Conservation (phyloP, 1,140 invertebrate species). For the Charaxes varanes region DNA sequence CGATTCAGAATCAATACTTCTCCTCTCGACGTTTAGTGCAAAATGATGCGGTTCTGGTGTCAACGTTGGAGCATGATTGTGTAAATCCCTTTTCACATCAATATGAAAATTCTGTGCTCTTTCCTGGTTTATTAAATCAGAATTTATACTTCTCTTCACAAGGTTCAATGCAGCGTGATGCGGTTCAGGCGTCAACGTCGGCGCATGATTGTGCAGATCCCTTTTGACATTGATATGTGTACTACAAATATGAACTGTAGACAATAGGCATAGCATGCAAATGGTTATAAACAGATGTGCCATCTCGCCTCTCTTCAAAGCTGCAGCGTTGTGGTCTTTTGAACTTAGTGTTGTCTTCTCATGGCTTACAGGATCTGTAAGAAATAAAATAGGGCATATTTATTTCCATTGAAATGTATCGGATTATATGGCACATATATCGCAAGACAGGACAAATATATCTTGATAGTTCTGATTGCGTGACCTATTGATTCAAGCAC, state of each 20-base stretch:
- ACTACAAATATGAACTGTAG: conserved; percentile 83
- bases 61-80: no score
- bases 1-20: no score
- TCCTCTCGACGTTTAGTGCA: no score
- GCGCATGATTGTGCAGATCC: conserved; percentile 34
- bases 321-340: conserved; percentile 12
- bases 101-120: no score
- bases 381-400: no score
- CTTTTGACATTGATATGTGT: conserved; percentile 69
- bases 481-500: no score
- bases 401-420: no score
- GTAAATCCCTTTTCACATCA: no score
- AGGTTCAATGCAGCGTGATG: conserved; percentile 30
- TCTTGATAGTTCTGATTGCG: no score
- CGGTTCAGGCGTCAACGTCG: conserved; percentile 20
- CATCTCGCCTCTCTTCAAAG: conserved; percentile 41
- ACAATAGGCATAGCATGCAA: conserved; percentile 85
- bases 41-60: conserved; percentile 27
- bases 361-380: conserved; percentile 43
- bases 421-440: no score
- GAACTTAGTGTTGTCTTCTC: conserved; percentile 18
- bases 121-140: no score
- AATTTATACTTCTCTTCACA: conserved; percentile 42
- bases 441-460: no score
- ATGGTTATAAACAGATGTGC: conserved; percentile 80